phyloP scores from a whole-genome alignment of 2,113 vertebrate species.

The Anguilla japonica region DNA sequence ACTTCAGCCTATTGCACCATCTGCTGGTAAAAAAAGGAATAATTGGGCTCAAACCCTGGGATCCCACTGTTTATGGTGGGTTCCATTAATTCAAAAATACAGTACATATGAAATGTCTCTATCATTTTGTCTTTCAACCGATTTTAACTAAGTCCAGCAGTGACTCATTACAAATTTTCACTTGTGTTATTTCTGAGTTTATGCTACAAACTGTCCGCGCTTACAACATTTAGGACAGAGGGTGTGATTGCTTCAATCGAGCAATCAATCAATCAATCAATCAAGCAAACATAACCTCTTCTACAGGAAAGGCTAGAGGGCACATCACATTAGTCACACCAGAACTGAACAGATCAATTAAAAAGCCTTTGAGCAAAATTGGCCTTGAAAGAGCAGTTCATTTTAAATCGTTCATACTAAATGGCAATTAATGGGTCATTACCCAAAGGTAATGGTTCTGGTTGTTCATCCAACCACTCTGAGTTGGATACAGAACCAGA shows the following conservation, averaged over 20 bases:
- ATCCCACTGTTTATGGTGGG: background rate
- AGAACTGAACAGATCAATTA: background rate
- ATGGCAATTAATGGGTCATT: background rate
- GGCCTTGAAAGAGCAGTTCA: background rate
- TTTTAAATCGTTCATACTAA: background rate
- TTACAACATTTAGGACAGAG: no score
- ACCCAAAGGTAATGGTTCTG: background rate
- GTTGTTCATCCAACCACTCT: background rate
- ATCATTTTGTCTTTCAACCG: background rate
- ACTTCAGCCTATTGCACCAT: constrained; percentile 55
- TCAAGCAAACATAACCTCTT: no score
- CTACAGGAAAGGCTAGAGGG: background rate
- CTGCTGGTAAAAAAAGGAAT: constrained; percentile 46
- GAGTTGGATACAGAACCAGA: background rate
- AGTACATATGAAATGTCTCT: background rate
- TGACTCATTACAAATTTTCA: background rate
- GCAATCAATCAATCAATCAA: background rate
- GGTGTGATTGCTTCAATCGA: background rate
- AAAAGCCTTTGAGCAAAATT: background rate
- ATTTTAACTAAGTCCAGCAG: background rate
- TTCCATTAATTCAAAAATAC: background rate
- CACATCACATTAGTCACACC: background rate
- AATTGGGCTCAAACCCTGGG: background rate
- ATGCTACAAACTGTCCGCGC: no score
- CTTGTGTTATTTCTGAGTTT: no score